phyloP scores from a whole-genome alignment of 2,797 vertebrate species.

The Morelia viridis region DNA sequence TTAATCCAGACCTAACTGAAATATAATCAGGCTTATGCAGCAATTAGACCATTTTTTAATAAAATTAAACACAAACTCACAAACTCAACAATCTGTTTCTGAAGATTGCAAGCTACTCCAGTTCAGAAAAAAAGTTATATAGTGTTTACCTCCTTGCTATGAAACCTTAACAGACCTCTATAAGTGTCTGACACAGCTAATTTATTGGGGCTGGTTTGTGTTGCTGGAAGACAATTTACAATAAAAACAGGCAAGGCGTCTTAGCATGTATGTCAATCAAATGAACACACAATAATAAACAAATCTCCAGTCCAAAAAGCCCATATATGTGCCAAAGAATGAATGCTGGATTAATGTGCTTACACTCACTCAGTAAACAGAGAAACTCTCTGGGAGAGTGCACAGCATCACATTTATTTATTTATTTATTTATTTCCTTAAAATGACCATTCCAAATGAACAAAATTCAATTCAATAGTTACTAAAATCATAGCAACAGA shows the following conservation, averaged over 20 bases:
- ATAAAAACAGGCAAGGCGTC: not conserved
- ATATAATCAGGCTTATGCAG: slow-evolving; percentile 36
- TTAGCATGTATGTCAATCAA: not conserved
- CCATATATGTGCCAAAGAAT: not conserved
- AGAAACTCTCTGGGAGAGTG: not conserved
- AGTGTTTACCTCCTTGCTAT: not conserved
- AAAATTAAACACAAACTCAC: not conserved
- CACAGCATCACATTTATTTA: not conserved
- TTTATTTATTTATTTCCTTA: not conserved
- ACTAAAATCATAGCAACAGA: not conserved
- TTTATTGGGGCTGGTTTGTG: not conserved
- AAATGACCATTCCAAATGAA: not conserved
- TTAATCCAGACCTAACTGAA: slow-evolving; percentile 62
- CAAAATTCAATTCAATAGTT: not conserved
- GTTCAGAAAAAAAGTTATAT: slow-evolving; percentile 29
- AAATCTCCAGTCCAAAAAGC: not conserved
- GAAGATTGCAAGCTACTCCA: not conserved
- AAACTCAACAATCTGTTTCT: not conserved
- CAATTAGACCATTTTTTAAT: slow-evolving; percentile 26
- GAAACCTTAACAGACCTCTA: not conserved
- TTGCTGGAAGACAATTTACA: not conserved
- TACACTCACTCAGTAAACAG: not conserved
- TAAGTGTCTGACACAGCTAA: not conserved
- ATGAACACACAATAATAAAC: slow-evolving; percentile 4
- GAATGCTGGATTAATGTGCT: not conserved